Percentiles rank a stretch among this genome's conserved stretches.
Evolutionary conservation across 2,888 invertebrate genomes (phyloP).

Genomic region (Melinopterus prodromus): DNA sequence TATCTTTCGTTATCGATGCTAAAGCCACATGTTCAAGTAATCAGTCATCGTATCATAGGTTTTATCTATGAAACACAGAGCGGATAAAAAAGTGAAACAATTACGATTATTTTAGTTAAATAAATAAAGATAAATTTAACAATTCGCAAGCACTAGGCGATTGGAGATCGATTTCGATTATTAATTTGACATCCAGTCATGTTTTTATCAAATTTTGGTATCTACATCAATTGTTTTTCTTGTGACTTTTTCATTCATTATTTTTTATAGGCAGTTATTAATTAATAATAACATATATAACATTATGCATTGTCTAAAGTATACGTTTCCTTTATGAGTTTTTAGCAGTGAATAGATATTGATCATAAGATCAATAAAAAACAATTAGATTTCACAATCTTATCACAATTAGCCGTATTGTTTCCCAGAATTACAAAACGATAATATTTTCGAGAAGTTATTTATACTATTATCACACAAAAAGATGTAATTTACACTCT

Average conservation of each 20-base stretch:
- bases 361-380: no score
- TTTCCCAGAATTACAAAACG: background rate
- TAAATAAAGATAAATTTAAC: background rate
- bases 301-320: no score
- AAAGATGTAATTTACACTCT: background rate
- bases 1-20: background rate
- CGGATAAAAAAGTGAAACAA: background rate
- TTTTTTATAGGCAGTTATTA: no score
- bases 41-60: background rate
- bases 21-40: background rate
- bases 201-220: no score
- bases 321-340: no score
- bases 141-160: background rate
- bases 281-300: no score
- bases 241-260: no score
- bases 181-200: no score
- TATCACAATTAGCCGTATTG: background rate
- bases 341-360: no score
- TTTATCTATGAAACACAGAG: background rate
- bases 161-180: background rate
- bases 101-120: background rate
- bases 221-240: no score
- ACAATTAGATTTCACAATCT: background rate
- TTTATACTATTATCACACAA: background rate
- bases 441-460: background rate